Evolutionary conservation across 2,888 invertebrate species (phyloP), one percentile per base, ranked within the genome.

Genomic region (Drosophila vallismaia): DNA sequence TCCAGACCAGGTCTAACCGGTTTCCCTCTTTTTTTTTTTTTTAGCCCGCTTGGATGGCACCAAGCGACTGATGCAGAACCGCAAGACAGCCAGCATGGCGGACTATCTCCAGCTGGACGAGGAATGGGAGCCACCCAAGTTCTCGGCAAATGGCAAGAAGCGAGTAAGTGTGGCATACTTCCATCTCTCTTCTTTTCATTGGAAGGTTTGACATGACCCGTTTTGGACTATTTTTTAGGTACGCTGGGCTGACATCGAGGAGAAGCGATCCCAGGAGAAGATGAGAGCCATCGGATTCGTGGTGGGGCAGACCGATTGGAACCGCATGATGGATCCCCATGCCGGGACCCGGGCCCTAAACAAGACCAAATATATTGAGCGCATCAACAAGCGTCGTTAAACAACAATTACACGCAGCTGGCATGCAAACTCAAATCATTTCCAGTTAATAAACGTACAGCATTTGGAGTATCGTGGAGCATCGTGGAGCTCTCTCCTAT

Each of bases 191-290:
- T 19, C n/a, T 24, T 45, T 45, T 19, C 5, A 29, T 4, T 42
- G 5, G 0, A 42, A 42, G 14, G 8, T 42, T n/a, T 28, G 28
- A 28, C 19, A 19, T 19, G 2, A n/a, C n/a, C n/a, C n/a, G n/a
- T n/a, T n/a, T n/a, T n/a, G n/a, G 19, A 19, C 10, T 33, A 4
- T 10, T n/a, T 68, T 72, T 2, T 46, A 99, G 98, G 98, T 99
- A 84, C 95, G 98, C 87, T 99, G 99, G 99, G 98, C 98, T 52
- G 99, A 99, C 92, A 93, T 99, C 89, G 99, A 99, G 93, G 98
- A 98, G 92, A 94, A 95, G 89, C 96, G 96, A 87, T 93, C 96
- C 88, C 98, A 98, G 92, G 96, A 96, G 91, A 96, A 97, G 93
- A 96, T 98, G 94, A 95, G 98, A 54, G 97, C 97, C 28, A 95